Base-by-base conservation (phyloP, 2,888 invertebrate genomes). In the Syritta pipiens region DNA sequence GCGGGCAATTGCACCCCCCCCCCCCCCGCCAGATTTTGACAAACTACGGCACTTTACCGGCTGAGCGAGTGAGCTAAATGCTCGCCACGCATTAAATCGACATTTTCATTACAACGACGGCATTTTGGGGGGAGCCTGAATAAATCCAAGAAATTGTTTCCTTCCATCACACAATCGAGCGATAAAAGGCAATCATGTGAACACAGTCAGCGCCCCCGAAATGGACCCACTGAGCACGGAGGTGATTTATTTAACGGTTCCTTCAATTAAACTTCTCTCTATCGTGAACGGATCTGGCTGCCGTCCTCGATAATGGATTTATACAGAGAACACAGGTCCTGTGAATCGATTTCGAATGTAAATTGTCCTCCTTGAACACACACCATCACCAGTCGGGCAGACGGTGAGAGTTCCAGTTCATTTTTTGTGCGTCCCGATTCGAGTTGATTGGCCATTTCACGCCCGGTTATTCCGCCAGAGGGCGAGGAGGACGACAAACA, bases 381-480 rank as follows among this genome's bases (percentile, higher is more conserved):
- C n/a, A n/a, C n/a, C n/a, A n/a, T n/a, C n/a, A n/a, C n/a, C n/a
- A n/a, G n/a, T n/a, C n/a, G n/a, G n/a, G n/a, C n/a, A n/a, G n/a
- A n/a, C 10, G 14, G 19, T 32, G 28, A 9, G 26, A 14, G 32
- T 62, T 28, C 59, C 10, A 28, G 14, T 60, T 28, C 3, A 12
- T 6, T 6, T 40, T 26, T 22, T 53, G 20, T 30, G 12, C 4
- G 5, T 12, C 7, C 1, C 35, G 62, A 62, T 79, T 74, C 44
- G 49, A 79, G 57, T 79, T 74, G 74, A 79, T 74, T 79, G 74
- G 67, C 79, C 67, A 74, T 79, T 79, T 79, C 57, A 74, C 79
- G 74, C 74, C 74, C 59, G 55, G 67, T 48, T 79, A 57, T 74
- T 74, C 37, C 9, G 49, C 24, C 14, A 17, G 28, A 19, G 42